phyloP scores from a whole-genome alignment of 2,888 invertebrate genomes.

The Chaetoderma sp. region DNA sequence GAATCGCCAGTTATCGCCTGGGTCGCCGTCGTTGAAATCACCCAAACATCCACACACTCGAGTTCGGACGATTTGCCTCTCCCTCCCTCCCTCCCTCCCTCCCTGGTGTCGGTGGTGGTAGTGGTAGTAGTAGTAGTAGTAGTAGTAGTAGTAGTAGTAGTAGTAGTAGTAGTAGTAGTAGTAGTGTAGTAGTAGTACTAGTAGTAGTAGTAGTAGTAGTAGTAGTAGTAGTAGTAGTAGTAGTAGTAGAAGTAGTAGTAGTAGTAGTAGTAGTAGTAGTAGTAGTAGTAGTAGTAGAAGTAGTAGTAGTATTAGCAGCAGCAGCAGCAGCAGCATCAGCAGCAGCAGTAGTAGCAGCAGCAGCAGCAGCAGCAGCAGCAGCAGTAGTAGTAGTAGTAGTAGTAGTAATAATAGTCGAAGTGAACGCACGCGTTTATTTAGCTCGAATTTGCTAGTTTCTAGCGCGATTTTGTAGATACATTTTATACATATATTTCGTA shows the following conservation, averaged over 20 bases:
- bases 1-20: too few species aligned
- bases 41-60: too few species aligned
- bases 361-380: constrained; percentile 5
- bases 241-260: constrained; percentile 8
- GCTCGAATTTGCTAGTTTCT: too few species aligned
- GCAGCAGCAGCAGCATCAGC: constrained; percentile 4
- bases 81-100: too few species aligned
- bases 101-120: constrained; percentile 8
- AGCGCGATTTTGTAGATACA: too few species aligned
- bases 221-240: constrained; percentile 12
- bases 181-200: constrained; percentile 12
- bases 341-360: constrained; percentile 11
- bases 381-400: constrained; percentile 13
- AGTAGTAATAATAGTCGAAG: constrained; percentile 10
- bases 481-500: too few species aligned
- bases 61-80: too few species aligned
- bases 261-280: constrained; percentile 6
- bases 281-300: constrained; percentile 10
- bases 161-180: constrained; percentile 23
- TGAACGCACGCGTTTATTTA: too few species aligned
- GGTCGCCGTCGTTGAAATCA: too few species aligned
- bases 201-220: constrained; percentile 10
- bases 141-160: constrained; percentile 24
- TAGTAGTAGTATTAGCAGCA: constrained; percentile 6
- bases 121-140: constrained; percentile 21